Conservation (phyloP, 2,797 vertebrate genomes). For the Rhynchotus rufescens region DNA sequence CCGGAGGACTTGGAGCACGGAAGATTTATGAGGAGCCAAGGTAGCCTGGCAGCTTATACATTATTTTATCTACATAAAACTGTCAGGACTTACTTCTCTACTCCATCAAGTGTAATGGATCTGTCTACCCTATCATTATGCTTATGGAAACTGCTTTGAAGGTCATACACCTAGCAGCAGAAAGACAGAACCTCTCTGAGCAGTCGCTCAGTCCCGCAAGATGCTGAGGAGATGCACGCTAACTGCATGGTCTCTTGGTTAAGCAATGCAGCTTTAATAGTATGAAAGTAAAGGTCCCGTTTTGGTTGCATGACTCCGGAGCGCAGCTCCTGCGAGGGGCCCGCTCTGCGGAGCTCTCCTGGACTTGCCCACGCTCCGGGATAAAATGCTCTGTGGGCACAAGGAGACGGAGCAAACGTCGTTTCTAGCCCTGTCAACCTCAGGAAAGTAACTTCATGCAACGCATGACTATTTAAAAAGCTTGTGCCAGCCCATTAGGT, state of each 20-base stretch:
- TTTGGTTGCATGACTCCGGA: rapidly evolving
- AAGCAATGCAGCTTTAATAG: neutral
- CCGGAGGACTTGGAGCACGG: neutral
- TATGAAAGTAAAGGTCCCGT: neutral
- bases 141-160: neutral
- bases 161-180: rapidly evolving
- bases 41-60: neutral
- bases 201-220: neutral
- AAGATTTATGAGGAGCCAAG: neutral
- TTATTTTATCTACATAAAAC: neutral
- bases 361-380: rapidly evolving
- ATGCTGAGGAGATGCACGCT: neutral
- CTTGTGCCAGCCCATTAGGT: too few species aligned
- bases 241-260: neutral
- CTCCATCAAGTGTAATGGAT: neutral
- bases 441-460: neutral
- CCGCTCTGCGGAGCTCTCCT: neutral
- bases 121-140: neutral
- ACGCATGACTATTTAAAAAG: neutral
- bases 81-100: neutral
- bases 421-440: neutral
- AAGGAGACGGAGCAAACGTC: rapidly evolving
- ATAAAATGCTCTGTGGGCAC: neutral
- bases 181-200: neutral
- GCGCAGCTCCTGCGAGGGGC: rapidly evolving